Base-by-base conservation (phyloP, 2,797 vertebrate species). In the Epinephelus awoara region DNA sequence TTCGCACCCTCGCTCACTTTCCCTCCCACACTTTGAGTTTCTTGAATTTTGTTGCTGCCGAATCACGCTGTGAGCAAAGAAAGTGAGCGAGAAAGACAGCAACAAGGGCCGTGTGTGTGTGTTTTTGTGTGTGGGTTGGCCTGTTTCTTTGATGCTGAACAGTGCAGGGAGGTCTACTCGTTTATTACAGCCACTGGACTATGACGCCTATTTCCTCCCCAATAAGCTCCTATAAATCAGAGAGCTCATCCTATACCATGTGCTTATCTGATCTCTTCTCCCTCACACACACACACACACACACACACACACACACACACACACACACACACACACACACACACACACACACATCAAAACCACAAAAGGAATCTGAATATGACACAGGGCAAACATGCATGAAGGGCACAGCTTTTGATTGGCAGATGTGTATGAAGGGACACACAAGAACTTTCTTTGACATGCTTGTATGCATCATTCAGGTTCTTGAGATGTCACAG, bases 201-300 rank as follows among this genome's bases (percentile, higher is more conserved):
- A 92, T 93, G 89, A 93, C 82, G 77, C 82, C 80, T 84, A 95
- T 93, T 94, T 95, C 94, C 93, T 93, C 74, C 66, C 88, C 84
- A 91, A 93, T 91, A 91, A 93, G 73, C 67, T 85, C 67, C 85
- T 74, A 91, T 93, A 94, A 94, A 95, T 93, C 91, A 92, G 77
- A 88, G 21, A 69, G 58, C 67, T 78, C 70, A 80, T 84, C 76
- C 54, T 77, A 42, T 79, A 54, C 27, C 49, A 52, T 56, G 73
- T 73, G 80, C 68, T 81, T 87, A 90, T 92, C 91, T 71, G 84
- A 83, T 89, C 77, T 56, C 65, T 42, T 38, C 67, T 25, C 23
- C 7, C 63, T 17, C 58, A 8, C 58, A 64, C 71, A 7, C 68
- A 6, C 49, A 55, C 72, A 44, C 64, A 67, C 55, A n/a, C 49